Percentiles rank a stretch among this genome's conserved stretches.
These are phyloP conservation scores for Cydia strobilella DNA, from an alignment of 1,140 invertebrate species.

Conservation along the genomic window DNA sequence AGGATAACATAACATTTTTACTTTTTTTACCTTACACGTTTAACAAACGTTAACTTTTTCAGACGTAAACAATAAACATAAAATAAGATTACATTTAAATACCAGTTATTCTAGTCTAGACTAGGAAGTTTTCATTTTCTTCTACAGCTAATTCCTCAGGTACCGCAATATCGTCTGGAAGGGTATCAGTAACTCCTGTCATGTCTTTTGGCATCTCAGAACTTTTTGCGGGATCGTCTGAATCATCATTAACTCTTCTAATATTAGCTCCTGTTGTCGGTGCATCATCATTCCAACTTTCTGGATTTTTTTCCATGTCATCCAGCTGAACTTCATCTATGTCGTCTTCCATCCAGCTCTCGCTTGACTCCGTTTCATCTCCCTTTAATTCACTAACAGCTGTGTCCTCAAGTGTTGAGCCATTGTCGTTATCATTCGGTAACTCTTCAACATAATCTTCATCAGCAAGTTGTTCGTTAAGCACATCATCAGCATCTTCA, in stretches of 20 bases:
- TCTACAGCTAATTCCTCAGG: too few species aligned
- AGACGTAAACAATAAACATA: too few species aligned
- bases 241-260: neutral
- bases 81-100: neutral
- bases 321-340: neutral
- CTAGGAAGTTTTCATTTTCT: slow-evolving; percentile 7
- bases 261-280: neutral
- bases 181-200: neutral
- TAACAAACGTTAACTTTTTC: neutral
- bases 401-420: neutral
- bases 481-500: slow-evolving; percentile 30
- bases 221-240: neutral
- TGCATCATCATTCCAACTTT: neutral
- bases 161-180: neutral
- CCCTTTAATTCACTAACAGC: neutral
- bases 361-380: neutral
- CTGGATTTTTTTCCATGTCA: neutral
- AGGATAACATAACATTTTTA: slow-evolving; percentile 25
- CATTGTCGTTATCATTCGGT: neutral
- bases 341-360: neutral
- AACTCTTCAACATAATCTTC: neutral
- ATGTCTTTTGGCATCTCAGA: neutral
- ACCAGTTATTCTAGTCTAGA: slow-evolving; percentile 16
- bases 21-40: neutral
- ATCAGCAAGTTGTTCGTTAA: neutral